Evolutionary conservation across 2,888 invertebrate genomes (phyloP), one percentile per base, ranked within the genome.

Genomic region (Trisateles emortualis): DNA sequence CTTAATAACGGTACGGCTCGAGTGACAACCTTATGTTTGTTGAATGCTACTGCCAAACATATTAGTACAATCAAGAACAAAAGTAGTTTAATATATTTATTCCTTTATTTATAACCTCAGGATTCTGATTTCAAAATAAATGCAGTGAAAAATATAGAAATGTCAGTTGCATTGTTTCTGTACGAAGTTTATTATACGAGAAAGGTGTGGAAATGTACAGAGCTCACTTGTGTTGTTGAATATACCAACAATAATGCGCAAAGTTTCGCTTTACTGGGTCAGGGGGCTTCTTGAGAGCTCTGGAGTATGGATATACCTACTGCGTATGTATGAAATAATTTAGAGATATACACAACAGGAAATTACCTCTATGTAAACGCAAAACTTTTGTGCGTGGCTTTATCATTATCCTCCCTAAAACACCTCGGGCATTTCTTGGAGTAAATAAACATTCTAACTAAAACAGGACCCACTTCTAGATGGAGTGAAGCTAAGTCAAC

Each of bases 191-290:
- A 72, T 68, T 54, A 61, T 48, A 57, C 44, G 53, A 53, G 57
- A 71, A 58, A 64, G 61, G 61, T 64, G 62, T 59, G 57, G 60
- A 59, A 59, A 62, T 68, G 62, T 65, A 55, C 63, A 62, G 68
- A 61, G 61, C 62, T 57, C 64, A 60, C 65, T 72, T 68, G 61
- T 71, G 76, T 72, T 69, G 75, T 71, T 72, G 75, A 70, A 61
- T 60, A 59, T 73, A 74, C 73, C 52, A 52, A 72, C 66, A 72
- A 71, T 79, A 78, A 79, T 74, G 73, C 66, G 67, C 68, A 77
- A 79, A 79, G 78, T 79, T 79, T 77, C 62, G 66, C 73, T 72
- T 72, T 74, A 72, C 65, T 69, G 65, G 76, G 74, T 77, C 65
- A 71, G 67, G 68, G 68, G 65, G 66, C 64, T 70, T 66, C 64